These are phyloP conservation scores for Lutjanus erythropterus DNA, from an alignment of 2,113 vertebrate genomes.

Conservation along the genomic window DNA sequence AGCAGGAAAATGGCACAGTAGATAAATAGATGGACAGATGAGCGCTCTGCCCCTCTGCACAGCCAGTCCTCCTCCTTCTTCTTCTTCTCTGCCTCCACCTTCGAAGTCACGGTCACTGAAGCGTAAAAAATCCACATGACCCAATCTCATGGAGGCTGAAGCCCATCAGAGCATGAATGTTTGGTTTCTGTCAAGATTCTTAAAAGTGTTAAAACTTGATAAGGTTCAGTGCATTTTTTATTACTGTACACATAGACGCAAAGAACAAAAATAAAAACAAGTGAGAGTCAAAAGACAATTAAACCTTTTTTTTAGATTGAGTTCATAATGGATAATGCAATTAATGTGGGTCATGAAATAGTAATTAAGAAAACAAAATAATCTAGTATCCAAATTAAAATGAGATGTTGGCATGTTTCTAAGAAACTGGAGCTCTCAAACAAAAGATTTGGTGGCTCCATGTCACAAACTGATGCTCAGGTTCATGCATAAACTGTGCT, in stretches of 20 bases:
- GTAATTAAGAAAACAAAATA: background rate
- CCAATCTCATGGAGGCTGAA: slow-evolving; percentile 58
- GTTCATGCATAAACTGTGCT: background rate
- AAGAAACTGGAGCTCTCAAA: background rate
- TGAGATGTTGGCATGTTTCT: background rate
- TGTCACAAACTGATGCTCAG: background rate
- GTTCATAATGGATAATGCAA: no score
- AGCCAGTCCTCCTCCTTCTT: slow-evolving; percentile 21
- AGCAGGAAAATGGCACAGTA: slow-evolving; percentile 47
- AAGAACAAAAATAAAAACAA: slow-evolving; percentile 16
- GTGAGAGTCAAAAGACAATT: background rate
- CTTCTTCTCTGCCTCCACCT: slow-evolving; percentile 39
- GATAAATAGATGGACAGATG: slow-evolving; percentile 52
- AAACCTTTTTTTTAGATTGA: background rate
- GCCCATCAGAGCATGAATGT: slow-evolving; percentile 63
- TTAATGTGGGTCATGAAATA: background rate
- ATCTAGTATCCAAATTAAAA: no score
- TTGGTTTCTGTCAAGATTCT: slow-evolving; percentile 39
- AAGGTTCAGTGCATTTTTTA: slow-evolving; percentile 46
- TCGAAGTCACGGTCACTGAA: slow-evolving; percentile 38
- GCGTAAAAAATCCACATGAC: slow-evolving; percentile 64
- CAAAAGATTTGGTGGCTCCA: slow-evolving; percentile 21
- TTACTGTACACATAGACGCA: background rate
- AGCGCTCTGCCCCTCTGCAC: slow-evolving; percentile 35
- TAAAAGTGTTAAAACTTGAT: slow-evolving; percentile 56